These are phyloP conservation scores for Neuroscelio doddi DNA, from an alignment of 2,888 invertebrate genomes.

Conservation along the genomic window DNA sequence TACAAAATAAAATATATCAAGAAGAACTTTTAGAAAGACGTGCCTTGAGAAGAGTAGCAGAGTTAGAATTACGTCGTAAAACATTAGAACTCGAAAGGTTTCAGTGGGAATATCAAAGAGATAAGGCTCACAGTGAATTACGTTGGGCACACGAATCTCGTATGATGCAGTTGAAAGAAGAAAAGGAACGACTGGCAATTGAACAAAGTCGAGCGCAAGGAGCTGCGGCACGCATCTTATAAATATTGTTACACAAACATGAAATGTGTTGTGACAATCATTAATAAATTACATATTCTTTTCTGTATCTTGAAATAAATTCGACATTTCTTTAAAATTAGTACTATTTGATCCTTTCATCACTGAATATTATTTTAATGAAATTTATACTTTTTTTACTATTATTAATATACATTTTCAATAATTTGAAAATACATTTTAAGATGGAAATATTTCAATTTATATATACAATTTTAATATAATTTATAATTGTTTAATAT, in stretches of 20 bases:
- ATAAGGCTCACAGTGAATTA: constrained; percentile 58
- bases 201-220: constrained; percentile 50
- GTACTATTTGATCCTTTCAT: no score
- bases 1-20: constrained; percentile 59
- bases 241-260: no score
- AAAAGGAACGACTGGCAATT: constrained; percentile 55
- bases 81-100: constrained; percentile 59
- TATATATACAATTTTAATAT: no score
- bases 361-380: no score
- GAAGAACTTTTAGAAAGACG: constrained; percentile 59
- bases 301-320: neutral
- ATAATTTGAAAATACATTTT: no score
- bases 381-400: no score
- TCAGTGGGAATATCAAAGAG: constrained; percentile 61
- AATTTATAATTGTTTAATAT: no score
- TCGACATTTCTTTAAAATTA: no score
- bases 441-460: no score
- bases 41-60: constrained; percentile 56
- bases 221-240: constrained; percentile 23
- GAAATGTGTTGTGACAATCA: constrained; percentile 15
- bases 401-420: neutral
- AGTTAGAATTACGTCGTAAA: constrained; percentile 60
- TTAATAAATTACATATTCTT: constrained; percentile 13
- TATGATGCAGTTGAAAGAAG: constrained; percentile 63
- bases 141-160: constrained; percentile 59